Percentiles rank a stretch among this genome's conserved stretches.
phyloP scores from a whole-genome alignment of 2,888 invertebrate genomes.

The Lymantria monacha region DNA sequence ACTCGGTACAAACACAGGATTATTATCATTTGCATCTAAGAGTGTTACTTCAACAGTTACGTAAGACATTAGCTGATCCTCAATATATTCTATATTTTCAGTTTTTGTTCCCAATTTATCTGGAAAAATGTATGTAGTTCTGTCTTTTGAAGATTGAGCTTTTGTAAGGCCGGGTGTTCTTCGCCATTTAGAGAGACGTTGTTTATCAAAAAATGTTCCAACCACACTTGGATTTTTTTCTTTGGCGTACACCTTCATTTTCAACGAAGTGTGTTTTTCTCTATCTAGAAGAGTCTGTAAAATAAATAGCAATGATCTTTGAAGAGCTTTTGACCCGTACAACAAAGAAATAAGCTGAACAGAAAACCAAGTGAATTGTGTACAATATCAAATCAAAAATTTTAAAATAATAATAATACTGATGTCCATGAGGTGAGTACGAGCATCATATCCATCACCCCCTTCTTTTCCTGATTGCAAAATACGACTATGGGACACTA shows the following conservation, averaged over 20 bases:
- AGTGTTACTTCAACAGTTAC: slow-evolving; percentile 92
- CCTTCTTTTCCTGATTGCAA: no score
- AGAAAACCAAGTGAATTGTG: no score
- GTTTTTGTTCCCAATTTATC: slow-evolving; percentile 65
- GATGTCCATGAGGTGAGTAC: no score
- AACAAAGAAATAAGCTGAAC: no score
- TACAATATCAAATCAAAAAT: no score
- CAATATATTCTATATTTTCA: slow-evolving; percentile 70
- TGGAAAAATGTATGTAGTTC: slow-evolving; percentile 74
- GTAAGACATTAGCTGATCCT: slow-evolving; percentile 73
- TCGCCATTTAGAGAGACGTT: slow-evolving; percentile 67
- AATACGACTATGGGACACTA: no score
- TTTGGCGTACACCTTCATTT: slow-evolving; percentile 89
- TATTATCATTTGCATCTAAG: slow-evolving; percentile 95
- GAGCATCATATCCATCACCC: no score
- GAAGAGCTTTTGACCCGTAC: neutral
- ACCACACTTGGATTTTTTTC: slow-evolving; percentile 88
- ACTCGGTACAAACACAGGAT: slow-evolving; percentile 91
- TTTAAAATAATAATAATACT: no score
- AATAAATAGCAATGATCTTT: slow-evolving; percentile 1
- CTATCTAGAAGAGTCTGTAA: slow-evolving; percentile 88
- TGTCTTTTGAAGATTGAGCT: slow-evolving; percentile 51
- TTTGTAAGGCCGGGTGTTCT: slow-evolving; percentile 51
- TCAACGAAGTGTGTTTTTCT: slow-evolving; percentile 87
- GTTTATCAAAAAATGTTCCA: slow-evolving; percentile 69